phyloP scores from a whole-genome alignment of 2,797 vertebrate genomes.

The Ceryle rudis region DNA sequence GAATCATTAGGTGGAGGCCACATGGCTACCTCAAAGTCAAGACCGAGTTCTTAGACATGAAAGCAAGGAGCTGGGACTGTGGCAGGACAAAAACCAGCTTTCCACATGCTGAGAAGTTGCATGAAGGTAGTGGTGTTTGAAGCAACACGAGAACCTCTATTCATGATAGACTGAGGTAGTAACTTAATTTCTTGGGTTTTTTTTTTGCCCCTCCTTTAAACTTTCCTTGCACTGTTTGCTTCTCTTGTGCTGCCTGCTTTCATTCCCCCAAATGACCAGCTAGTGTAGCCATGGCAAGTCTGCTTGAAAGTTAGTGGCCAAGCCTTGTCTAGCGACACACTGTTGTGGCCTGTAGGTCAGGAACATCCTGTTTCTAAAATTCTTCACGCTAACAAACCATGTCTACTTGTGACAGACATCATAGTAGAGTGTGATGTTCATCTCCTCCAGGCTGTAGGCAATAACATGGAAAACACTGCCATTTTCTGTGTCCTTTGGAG shows the following conservation, averaged over 20 bases:
- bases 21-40: background rate
- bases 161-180: background rate
- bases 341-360: background rate
- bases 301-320: background rate
- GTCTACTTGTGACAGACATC: background rate
- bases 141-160: background rate
- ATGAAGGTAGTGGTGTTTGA: background rate
- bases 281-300: background rate
- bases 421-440: background rate
- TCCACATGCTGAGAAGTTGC: background rate
- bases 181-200: background rate
- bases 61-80: background rate
- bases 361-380: background rate
- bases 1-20: background rate
- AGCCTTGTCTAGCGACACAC: background rate
- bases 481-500: background rate
- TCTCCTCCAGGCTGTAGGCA: background rate
- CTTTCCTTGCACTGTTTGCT: background rate
- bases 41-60: background rate
- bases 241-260: background rate
- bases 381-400: background rate
- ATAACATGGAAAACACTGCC: background rate
- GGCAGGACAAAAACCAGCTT: background rate
- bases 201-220: background rate
- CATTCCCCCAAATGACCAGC: background rate